phyloP scores from a whole-genome alignment of 2,113 vertebrate species.

The Gila orcuttii region DNA sequence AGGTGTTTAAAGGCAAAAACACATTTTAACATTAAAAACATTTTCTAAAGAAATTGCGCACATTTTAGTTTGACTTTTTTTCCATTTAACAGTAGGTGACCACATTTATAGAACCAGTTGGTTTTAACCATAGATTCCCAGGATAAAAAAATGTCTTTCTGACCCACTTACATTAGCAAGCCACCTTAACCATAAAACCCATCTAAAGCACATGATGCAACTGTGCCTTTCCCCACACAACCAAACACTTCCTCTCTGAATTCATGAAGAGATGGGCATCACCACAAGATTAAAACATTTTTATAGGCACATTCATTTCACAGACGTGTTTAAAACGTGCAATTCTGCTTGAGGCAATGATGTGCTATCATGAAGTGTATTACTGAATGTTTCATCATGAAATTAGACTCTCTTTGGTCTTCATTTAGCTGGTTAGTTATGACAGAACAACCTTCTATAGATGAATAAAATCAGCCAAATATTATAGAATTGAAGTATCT shows the following conservation, averaged over 20 bases:
- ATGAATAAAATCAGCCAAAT: constrained; percentile 44
- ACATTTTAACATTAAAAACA: background rate
- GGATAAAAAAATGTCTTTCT: background rate
- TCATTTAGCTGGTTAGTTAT: constrained; percentile 58
- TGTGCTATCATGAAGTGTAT: constrained; percentile 49
- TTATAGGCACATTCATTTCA: constrained; percentile 52
- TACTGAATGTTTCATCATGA: constrained; percentile 60
- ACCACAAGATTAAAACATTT: constrained; percentile 54
- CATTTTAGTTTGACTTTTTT: background rate
- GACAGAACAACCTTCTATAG: constrained; percentile 42
- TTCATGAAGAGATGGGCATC: constrained; percentile 51
- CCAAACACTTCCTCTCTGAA: constrained; percentile 49
- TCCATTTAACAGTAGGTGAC: background rate
- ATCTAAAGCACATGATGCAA: constrained; percentile 43
- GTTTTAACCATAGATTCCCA: background rate
- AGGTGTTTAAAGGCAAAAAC: background rate
- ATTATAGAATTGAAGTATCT: constrained; percentile 40
- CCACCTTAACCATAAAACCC: constrained; percentile 37
- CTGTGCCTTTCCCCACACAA: constrained; percentile 32
- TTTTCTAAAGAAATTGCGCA: background rate
- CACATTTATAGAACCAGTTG: background rate
- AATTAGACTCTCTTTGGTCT: constrained; percentile 57
- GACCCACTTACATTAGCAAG: constrained; percentile 40
- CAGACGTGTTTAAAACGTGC: constrained; percentile 51
- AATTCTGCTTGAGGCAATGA: constrained; percentile 49